Evolutionary conservation across 2,113 vertebrate species (phyloP).

Genomic region (Alosa alosa): DNA sequence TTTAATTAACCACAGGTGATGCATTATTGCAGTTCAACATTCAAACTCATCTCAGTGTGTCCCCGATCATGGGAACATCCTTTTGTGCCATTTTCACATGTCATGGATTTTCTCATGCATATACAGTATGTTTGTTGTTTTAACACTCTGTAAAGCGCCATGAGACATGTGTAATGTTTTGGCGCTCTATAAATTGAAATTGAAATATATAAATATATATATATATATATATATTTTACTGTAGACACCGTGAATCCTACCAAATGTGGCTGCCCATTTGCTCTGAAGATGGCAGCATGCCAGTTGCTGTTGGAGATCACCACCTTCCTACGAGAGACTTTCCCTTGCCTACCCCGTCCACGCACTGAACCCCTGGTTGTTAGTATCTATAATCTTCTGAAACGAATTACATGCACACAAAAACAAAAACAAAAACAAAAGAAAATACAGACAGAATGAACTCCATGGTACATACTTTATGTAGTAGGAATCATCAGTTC

Average conservation of each 20-base stretch:
- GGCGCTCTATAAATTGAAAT: too few species aligned
- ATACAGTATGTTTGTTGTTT: conserved; percentile 7
- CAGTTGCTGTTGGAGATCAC: conserved; percentile 96
- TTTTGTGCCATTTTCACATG: not conserved
- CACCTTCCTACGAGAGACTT: conserved; percentile 94
- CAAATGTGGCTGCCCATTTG: conserved; percentile 95
- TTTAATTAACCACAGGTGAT: too few species aligned
- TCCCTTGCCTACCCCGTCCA: conserved; percentile 91
- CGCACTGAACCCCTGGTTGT: conserved; percentile 92
- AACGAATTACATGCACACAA: not conserved
- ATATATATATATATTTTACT: not conserved
- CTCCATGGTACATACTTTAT: not conserved
- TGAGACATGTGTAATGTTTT: too few species aligned
- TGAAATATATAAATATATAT: too few species aligned
- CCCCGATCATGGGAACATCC: too few species aligned
- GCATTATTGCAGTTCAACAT: too few species aligned
- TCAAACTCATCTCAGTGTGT: too few species aligned
- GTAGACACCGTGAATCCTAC: conserved; percentile 97
- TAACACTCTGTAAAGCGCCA: conserved; percentile 73
- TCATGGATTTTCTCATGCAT: not conserved
- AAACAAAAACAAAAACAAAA: not conserved
- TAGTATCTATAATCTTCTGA: conserved; percentile 53
- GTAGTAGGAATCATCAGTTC: too few species aligned
- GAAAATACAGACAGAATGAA: not conserved
- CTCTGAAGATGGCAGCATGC: conserved; percentile 97